Percentiles rank a stretch among this genome's conserved stretches.
phyloP scores from a whole-genome alignment of 2,888 invertebrate genomes.

The Urechis unicinctus region DNA sequence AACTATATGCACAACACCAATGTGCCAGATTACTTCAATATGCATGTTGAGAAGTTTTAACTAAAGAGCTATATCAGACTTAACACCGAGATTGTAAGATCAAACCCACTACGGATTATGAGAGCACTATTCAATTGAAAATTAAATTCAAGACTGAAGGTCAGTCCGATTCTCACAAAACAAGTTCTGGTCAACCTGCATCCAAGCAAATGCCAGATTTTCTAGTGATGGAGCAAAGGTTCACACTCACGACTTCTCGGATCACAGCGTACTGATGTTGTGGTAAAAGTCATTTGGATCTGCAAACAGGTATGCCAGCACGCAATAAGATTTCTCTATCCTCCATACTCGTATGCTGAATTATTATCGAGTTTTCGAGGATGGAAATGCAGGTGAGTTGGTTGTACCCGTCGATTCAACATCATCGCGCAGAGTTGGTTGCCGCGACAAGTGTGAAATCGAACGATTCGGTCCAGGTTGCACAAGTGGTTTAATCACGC shows the following conservation, averaged over 20 bases:
- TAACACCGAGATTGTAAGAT: conserved; percentile 28
- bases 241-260: conserved; percentile 22
- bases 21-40: conserved; percentile 27
- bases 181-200: too few relatives aligned
- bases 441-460: conserved; percentile 4
- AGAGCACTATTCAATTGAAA: too few relatives aligned
- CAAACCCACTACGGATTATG: too few relatives aligned
- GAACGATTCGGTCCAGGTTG: conserved; percentile 17
- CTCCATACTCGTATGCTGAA: conserved; percentile 51
- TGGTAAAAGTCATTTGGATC: conserved; percentile 46
- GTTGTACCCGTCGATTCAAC: conserved; percentile 17
- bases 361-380: conserved; percentile 42
- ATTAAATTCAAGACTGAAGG: too few relatives aligned
- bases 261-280: conserved; percentile 48
- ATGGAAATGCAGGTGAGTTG: conserved; percentile 38
- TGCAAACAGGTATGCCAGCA: conserved; percentile 32
- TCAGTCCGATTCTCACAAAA: too few relatives aligned
- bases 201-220: too few relatives aligned
- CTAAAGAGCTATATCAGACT: conserved; percentile 32
- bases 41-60: conserved; percentile 28
- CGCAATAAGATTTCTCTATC: conserved; percentile 46
- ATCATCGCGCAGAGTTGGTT: neutral
- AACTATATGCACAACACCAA: conserved; percentile 47
- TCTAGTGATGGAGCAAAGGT: neutral
- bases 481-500: conserved; percentile 47